phyloP scores from a whole-genome alignment of 2,113 vertebrate species.

The Podocnemis expansa region DNA sequence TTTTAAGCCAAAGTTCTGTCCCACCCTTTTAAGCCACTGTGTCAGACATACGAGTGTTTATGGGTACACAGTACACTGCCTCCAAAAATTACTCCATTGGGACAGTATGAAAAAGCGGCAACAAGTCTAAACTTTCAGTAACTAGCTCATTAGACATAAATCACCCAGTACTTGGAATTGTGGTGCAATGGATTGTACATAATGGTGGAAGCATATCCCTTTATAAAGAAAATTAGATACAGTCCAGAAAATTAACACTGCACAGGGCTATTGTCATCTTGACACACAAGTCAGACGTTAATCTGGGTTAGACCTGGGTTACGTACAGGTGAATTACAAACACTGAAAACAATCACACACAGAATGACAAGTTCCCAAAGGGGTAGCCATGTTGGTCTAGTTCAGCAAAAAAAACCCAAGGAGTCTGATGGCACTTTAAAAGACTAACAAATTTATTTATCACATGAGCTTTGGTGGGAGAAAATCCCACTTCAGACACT shows the following conservation, averaged over 20 bases:
- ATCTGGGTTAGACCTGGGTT: neutral
- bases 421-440: too few species aligned
- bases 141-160: neutral
- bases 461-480: too few species aligned
- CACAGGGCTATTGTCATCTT: neutral
- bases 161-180: neutral
- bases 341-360: constrained; percentile 28
- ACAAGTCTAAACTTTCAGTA: neutral
- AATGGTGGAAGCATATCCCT: neutral
- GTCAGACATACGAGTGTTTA: neutral
- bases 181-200: neutral
- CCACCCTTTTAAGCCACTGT: neutral
- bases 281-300: neutral
- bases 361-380: too few species aligned
- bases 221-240: neutral
- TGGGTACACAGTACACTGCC: neutral
- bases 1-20: neutral
- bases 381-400: too few species aligned
- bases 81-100: neutral
- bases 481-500: too few species aligned
- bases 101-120: neutral
- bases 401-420: too few species aligned
- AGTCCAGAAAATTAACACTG: neutral
- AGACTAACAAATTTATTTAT: too few species aligned
- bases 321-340: constrained; percentile 11